Evolutionary conservation across 2,797 vertebrate genomes (phyloP).

Genomic region (Pampus argenteus): DNA sequence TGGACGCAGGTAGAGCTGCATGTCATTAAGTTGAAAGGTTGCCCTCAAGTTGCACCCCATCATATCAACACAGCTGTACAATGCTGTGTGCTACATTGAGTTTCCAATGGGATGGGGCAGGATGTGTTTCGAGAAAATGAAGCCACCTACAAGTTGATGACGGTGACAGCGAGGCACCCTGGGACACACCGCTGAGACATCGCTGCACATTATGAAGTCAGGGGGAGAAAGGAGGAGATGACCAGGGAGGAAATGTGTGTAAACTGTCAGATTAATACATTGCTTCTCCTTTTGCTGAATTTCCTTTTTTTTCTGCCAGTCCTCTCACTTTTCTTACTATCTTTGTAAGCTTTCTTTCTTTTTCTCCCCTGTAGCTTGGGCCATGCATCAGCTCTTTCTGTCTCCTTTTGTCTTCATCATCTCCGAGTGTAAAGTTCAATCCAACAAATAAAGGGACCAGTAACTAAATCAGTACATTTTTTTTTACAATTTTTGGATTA

Average conservation of each 20-base stretch:
- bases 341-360: neutral
- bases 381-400: neutral
- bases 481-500: slow-evolving; percentile 39
- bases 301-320: neutral
- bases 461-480: slow-evolving; percentile 17
- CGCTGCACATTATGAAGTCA: slow-evolving; percentile 50
- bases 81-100: slow-evolving; percentile 51
- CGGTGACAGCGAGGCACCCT: slow-evolving; percentile 46
- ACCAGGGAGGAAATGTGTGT: slow-evolving; percentile 38
- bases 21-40: slow-evolving; percentile 60
- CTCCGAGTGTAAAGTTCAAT: neutral
- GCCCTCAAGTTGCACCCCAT: slow-evolving; percentile 57
- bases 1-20: slow-evolving; percentile 48
- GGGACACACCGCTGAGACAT: slow-evolving; percentile 66
- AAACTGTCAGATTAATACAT: slow-evolving; percentile 53
- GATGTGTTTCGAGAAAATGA: slow-evolving; percentile 62
- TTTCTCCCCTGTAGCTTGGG: neutral
- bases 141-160: slow-evolving; percentile 53
- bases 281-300: slow-evolving; percentile 16
- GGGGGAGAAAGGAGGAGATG: slow-evolving; percentile 42
- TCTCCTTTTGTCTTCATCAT: slow-evolving; percentile 7
- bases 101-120: slow-evolving; percentile 64
- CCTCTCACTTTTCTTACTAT: neutral
- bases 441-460: slow-evolving; percentile 7
- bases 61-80: slow-evolving; percentile 52